Base-by-base conservation (phyloP, 2,888 invertebrate genomes). In the Agrilus cyanescens region DNA sequence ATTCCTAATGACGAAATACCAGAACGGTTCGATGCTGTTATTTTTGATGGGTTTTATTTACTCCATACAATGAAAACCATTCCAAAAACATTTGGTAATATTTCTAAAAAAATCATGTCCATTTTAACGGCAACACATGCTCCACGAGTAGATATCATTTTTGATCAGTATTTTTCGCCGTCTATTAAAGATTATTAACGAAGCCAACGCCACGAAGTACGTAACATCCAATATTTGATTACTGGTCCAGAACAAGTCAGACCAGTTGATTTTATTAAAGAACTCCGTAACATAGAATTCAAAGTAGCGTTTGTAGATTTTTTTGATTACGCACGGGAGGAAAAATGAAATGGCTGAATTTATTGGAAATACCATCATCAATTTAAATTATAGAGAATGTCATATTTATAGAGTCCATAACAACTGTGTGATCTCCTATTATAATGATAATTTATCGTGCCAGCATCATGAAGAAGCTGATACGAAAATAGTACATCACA, bases 11-110 rank as follows among this genome's bases (percentile, higher is more conserved):
- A 45, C 30, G 30, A 42, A 25, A 25, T 31, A 46, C 52, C 50
- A 13, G 15, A 8, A 20, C 18, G 16, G 12, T 44, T 43, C 13
- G 50, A 52, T 46, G 32, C 47, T 8, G 39, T 55, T 32, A 39
- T 56, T 29, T 45, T 55, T 38, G 55, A 57, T 46, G 57, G 54
- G 4, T 57, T 56, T 37, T 53, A 50, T 43, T 32, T 55, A 14
- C 40, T 57, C 18, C 51, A 57, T 49, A 46, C 48, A 3, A 43
- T 56, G 41, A 50, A 49, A 50, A 47, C 55, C 47, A 32, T 51
- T 14, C 49, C 49, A 25, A 34, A 34, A 49, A 50, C 47, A 38
- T 51, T 49, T 46, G 53, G 50, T 16, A 36, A 39, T 30, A 48
- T 53, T 41, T 51, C 51, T 1, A 52, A 53, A 45, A 47, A 50